phyloP scores from a whole-genome alignment of 2,888 invertebrate species.

The Octodonta nipae region DNA sequence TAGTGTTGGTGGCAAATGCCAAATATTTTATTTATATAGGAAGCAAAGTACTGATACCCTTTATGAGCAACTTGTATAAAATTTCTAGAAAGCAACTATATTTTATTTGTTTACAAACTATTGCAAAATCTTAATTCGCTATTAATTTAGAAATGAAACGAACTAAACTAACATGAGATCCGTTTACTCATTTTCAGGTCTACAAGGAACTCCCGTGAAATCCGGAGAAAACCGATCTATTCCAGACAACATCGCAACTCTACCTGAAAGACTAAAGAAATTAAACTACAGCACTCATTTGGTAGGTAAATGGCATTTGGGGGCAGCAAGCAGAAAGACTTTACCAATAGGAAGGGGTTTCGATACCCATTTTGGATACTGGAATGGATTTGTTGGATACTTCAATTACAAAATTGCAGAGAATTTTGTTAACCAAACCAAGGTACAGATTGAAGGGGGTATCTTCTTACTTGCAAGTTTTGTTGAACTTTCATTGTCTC shows the following conservation, averaged over 20 bases:
- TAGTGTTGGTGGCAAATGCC: too few relatives aligned
- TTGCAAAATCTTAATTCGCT: not conserved
- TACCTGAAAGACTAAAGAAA: slow-evolving; percentile 48
- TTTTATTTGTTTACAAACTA: too few relatives aligned
- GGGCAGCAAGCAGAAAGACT: slow-evolving; percentile 52
- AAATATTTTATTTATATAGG: too few relatives aligned
- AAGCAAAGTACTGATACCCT: too few relatives aligned
- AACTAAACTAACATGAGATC: not conserved
- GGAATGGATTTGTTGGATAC: slow-evolving; percentile 69
- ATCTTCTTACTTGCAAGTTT: too few relatives aligned
- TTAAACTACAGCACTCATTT: slow-evolving; percentile 60
- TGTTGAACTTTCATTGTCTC: too few relatives aligned
- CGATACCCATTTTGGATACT: slow-evolving; percentile 71
- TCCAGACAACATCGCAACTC: slow-evolving; percentile 39
- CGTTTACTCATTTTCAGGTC: slow-evolving; percentile 15
- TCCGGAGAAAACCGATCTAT: slow-evolving; percentile 59
- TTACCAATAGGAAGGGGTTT: slow-evolving; percentile 64
- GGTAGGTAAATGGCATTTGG: slow-evolving; percentile 79
- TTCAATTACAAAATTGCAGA: slow-evolving; percentile 38
- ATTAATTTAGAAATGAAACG: too few relatives aligned
- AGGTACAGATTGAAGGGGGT: too few relatives aligned
- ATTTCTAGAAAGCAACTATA: too few relatives aligned
- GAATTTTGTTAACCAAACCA: too few relatives aligned
- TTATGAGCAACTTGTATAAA: too few relatives aligned
- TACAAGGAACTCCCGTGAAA: slow-evolving; percentile 55